Conservation (phyloP, 2,888 invertebrate species). For the Thalpophila matura region DNA sequence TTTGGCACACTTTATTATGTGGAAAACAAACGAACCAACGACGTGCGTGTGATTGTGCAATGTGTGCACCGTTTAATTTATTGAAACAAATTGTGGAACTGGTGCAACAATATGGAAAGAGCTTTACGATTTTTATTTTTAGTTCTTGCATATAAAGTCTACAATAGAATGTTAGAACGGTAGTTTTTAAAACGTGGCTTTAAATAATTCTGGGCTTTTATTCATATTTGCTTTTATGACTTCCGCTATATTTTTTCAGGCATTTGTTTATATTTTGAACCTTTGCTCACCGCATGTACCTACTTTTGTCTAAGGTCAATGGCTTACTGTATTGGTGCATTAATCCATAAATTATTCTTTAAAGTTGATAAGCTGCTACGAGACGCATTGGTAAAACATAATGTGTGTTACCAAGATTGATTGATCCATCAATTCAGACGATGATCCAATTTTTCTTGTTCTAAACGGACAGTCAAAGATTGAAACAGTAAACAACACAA, state of each 20-base stretch:
- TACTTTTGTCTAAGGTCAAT: conserved; percentile 12
- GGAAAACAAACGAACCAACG: conserved; percentile 19
- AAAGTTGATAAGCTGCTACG: neutral
- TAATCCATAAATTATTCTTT: neutral
- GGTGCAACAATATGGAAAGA: conserved; percentile 15
- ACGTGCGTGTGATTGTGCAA: conserved; percentile 38
- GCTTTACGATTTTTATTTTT: conserved; percentile 7
- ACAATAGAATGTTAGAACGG: conserved; percentile 9
- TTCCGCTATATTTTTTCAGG: conserved; percentile 27
- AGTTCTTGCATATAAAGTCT: conserved; percentile 7
- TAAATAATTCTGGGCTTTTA: conserved; percentile 44
- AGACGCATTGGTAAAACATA: neutral
- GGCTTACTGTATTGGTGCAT: neutral
- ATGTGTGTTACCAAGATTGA: neutral
- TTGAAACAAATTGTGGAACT: conserved; percentile 35
- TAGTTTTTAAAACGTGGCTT: conserved; percentile 35
- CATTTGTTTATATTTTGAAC: conserved; percentile 9
- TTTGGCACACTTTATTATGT: conserved; percentile 26
- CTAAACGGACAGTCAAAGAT: neutral
- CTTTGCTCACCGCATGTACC: neutral
- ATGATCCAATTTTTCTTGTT: neutral
- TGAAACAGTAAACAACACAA: conserved; percentile 24
- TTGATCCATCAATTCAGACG: neutral
- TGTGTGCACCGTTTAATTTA: conserved; percentile 38
- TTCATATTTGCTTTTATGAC: conserved; percentile 44